A percentile compares a stretch with the other conserved stretches of the same genome.
phyloP scores from a whole-genome alignment of 1,140 invertebrate genomes.

The Pseudoatta argentina region DNA sequence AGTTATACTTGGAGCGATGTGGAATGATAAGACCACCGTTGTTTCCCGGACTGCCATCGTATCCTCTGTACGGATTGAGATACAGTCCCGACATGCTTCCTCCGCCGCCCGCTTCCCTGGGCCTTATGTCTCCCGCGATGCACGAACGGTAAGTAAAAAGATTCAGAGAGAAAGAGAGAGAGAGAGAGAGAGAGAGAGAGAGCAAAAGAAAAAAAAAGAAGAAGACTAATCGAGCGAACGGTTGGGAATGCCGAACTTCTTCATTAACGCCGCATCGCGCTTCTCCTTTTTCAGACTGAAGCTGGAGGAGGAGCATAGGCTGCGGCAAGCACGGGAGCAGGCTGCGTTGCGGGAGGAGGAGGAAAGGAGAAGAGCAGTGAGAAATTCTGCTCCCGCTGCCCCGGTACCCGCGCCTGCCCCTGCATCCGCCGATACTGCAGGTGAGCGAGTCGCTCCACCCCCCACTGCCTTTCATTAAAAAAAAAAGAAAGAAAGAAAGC shows the following conservation, averaged over 20 bases:
- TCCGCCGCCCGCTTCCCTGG: conserved; percentile 81
- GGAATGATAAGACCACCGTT: conserved; percentile 89
- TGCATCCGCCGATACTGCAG: conserved; percentile 85
- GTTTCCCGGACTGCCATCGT: conserved; percentile 87
- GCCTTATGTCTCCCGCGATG: conserved; percentile 87
- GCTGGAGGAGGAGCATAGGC: conserved; percentile 90
- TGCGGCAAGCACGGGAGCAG: conserved; percentile 87
- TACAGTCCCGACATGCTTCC: conserved; percentile 87
- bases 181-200: too few species aligned
- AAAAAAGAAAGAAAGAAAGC: conserved; percentile 66
- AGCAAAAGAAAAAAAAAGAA: too few species aligned
- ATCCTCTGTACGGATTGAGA: conserved; percentile 87
- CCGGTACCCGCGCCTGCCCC: conserved; percentile 83
- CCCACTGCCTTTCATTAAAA: conserved; percentile 85
- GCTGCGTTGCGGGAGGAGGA: conserved; percentile 85
- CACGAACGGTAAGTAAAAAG: conserved; percentile 87
- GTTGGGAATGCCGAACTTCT: conserved; percentile 6
- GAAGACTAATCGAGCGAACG: neutral
- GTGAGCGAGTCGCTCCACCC: conserved; percentile 86
- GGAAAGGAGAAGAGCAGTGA: conserved; percentile 86
- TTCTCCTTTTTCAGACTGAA: conserved; percentile 85
- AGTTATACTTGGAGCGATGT: conserved; percentile 92
- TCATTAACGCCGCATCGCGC: conserved; percentile 23
- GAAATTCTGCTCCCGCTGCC: conserved; percentile 86
- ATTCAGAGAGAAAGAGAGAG: neutral